phyloP scores from a whole-genome alignment of 2,113 vertebrate genomes.

The Lophura nycthemera region DNA sequence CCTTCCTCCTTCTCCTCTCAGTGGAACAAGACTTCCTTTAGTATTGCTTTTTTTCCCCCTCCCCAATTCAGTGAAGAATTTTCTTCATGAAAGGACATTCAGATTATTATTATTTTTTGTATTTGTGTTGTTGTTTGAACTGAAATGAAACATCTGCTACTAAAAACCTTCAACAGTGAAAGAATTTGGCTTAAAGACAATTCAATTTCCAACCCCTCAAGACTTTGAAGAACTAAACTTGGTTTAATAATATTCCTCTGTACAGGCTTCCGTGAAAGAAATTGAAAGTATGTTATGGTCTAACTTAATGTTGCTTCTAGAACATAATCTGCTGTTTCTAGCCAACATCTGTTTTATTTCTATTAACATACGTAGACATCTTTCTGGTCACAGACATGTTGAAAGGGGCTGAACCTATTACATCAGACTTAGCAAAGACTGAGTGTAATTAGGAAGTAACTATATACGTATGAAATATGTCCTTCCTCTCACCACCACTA shows the following conservation, averaged over 20 bases:
- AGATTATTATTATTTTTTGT: neutral
- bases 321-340: neutral
- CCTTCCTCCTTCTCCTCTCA: rapidly evolving
- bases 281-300: neutral
- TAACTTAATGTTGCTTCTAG: neutral
- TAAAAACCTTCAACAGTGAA: neutral
- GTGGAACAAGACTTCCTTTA: neutral
- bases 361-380: neutral
- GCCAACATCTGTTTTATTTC: neutral
- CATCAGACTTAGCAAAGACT: neutral
- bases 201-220: neutral
- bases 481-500: neutral
- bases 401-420: neutral
- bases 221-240: neutral
- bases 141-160: neutral
- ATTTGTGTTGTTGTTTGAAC: neutral
- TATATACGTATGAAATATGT: neutral
- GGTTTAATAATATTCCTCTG: neutral
- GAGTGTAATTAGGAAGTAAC: neutral
- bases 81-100: neutral
- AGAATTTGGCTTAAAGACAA: neutral
- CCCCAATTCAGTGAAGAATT: neutral
- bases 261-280: neutral
- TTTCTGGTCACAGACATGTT: neutral
- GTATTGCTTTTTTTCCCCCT: neutral